phyloP scores from a whole-genome alignment of 2,113 vertebrate genomes.

The Ornithorhynchus anatinus region DNA sequence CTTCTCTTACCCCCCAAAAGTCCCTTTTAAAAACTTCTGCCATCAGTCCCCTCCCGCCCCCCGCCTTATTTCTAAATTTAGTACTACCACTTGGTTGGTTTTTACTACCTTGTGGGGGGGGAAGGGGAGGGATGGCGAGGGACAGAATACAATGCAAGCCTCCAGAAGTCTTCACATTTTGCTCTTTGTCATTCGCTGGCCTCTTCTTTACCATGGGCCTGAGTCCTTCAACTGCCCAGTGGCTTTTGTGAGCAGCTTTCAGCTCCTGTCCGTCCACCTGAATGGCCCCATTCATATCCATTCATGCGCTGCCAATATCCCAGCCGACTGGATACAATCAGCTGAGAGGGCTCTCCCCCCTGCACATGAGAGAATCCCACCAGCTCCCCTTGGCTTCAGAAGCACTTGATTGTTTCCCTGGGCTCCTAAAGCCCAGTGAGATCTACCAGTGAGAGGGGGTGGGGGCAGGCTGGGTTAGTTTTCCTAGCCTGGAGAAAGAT shows the following conservation, averaged over 20 bases:
- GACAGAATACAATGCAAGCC: neutral
- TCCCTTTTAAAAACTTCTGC: neutral
- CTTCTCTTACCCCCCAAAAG: neutral
- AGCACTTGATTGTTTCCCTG: conserved; percentile 29
- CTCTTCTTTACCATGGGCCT: conserved; percentile 41
- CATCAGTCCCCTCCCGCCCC: neutral
- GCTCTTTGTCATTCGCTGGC: conserved; percentile 38
- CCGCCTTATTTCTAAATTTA: neutral
- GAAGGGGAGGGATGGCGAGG: neutral
- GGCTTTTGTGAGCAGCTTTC: conserved; percentile 71
- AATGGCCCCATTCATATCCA: conserved; percentile 72
- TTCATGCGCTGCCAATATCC: conserved; percentile 57
- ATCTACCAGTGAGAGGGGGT: conserved; percentile 4
- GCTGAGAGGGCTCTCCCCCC: conserved; percentile 40
- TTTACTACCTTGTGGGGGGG: neutral
- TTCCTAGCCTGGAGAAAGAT: neutral
- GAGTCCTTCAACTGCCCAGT: conserved; percentile 44
- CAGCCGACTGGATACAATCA: conserved; percentile 50
- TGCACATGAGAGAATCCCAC: neutral
- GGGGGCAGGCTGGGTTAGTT: conserved; percentile 1
- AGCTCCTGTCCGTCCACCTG: conserved; percentile 65
- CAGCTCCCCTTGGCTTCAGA: conserved; percentile 27
- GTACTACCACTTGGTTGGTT: neutral
- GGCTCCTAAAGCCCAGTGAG: neutral
- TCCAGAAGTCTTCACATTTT: conserved; percentile 18